Conservation (phyloP, 2,888 invertebrate species). For the Lasius fuliginosus region DNA sequence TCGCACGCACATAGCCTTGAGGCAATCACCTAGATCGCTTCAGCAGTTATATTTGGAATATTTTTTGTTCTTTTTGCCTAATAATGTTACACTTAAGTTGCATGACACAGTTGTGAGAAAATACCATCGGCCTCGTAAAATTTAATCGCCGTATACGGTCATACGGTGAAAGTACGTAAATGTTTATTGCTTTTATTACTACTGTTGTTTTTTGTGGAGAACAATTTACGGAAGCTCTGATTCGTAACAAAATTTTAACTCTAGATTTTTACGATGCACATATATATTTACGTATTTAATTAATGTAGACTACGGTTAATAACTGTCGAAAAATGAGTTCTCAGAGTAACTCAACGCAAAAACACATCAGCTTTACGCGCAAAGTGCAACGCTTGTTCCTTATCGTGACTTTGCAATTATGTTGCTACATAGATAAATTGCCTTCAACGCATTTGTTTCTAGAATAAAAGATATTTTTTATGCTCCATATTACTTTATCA, state of each 20-base stretch:
- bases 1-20: slow-evolving; percentile 23
- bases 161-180: slow-evolving; percentile 19
- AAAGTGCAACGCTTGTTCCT: background rate
- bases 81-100: background rate
- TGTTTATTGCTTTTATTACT: slow-evolving; percentile 9
- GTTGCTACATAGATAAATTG: slow-evolving; percentile 12
- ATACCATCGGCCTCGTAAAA: slow-evolving; percentile 29
- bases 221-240: background rate
- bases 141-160: slow-evolving; percentile 15
- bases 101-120: slow-evolving; percentile 18
- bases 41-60: slow-evolving; percentile 36
- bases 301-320: background rate
- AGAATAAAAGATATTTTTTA: slow-evolving; percentile 4
- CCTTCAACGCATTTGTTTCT: background rate
- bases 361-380: background rate
- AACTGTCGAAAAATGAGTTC: background rate
- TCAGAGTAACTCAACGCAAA: background rate
- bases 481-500: background rate
- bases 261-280: background rate
- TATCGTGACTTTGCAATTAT: background rate
- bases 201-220: slow-evolving; percentile 3
- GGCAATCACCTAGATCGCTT: slow-evolving; percentile 28
- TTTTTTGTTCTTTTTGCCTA: background rate
- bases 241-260: slow-evolving; percentile 6
- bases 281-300: background rate